A percentile compares a stretch with the other conserved stretches of the same genome.
Conservation (phyloP, 2,797 vertebrate genomes). For the Cheirogaleus major region DNA sequence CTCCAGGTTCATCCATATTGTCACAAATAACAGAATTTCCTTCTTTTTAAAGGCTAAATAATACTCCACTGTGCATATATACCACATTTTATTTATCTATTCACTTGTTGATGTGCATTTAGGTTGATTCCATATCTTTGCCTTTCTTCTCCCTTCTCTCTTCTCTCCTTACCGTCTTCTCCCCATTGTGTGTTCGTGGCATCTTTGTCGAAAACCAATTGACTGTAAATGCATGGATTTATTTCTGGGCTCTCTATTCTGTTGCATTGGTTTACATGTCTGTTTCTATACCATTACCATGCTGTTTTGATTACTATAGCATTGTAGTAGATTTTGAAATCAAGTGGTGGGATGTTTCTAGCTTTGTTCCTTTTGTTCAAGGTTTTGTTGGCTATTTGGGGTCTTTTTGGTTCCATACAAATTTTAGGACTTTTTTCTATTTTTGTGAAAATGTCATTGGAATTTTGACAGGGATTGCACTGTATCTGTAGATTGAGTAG, state of each 20-base stretch:
- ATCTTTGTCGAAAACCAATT: not conserved
- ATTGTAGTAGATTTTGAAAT: not conserved
- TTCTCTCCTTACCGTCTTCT: not conserved
- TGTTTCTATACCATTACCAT: not conserved
- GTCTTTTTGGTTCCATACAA: not conserved
- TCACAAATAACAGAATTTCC: not conserved
- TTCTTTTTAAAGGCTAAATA: not conserved
- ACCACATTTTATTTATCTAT: not conserved
- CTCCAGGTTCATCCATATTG: not conserved
- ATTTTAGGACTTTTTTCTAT: not conserved
- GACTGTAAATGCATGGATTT: not conserved
- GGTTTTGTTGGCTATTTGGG: not conserved
- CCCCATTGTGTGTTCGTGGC: not conserved
- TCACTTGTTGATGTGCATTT: not conserved
- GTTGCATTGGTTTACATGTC: not conserved
- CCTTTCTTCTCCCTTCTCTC: too few relatives aligned
- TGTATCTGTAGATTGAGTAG: not conserved
- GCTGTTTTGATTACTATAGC: not conserved
- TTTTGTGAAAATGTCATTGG: not conserved
- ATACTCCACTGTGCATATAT: not conserved
- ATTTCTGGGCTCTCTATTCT: not conserved
- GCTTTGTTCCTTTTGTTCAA: not conserved
- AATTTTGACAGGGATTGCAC: not conserved
- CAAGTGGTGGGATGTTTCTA: not conserved
- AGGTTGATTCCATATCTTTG: not conserved